Evolutionary conservation across 2,113 vertebrate species (phyloP), one percentile per base, ranked within the genome.

Genomic region (Ceuthmochares aereus): DNA sequence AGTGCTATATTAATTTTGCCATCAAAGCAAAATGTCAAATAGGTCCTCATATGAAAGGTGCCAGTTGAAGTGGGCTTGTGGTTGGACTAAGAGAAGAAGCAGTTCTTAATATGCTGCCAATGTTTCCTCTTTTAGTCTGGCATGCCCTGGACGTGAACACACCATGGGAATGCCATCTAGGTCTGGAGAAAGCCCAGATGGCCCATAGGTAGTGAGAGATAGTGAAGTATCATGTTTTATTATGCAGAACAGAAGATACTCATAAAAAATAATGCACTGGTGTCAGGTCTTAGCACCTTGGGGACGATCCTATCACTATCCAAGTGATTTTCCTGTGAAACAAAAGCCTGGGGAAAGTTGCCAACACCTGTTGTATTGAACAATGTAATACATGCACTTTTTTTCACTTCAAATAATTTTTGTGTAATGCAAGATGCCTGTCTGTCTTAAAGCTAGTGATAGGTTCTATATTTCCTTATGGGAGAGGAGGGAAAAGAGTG

Each of bases 241-340:
- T 79, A 8, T 36, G 73, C 73, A 62, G 77, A 92, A 60, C 79
- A 90, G 86, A 73, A 90, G 86, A 93, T 23, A 27, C 36, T 93
- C 45, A 40, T 62, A 66, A 89, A 79, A 93, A 94, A 84, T 73
- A 82, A 87, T 26, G 30, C 77, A 42, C 40, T 76, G 29, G 22
- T 82, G 86, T 89, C 90, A 96, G 58, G 72, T 87, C 60, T 89
- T 79, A 92, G 80, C 77, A 92, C 86, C 86, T 73, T 76, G 68
- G 89, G 66, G 88, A 90, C 76, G 92, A 89, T 94, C 36, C 87
- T 93, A 77, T 90, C 96, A 94, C 85, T 77, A 91, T 93, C 73
- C 86, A 58, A 96, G 73, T 20, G 60, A 87, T 90, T 90, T 90
- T 93, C 52, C 43, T 22, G 9, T 26, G 20, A 45, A 78, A 76